Percentiles rank a stretch among this genome's conserved stretches.
Conservation (phyloP, 2,888 invertebrate genomes). For the Cylloceria caligata region DNA sequence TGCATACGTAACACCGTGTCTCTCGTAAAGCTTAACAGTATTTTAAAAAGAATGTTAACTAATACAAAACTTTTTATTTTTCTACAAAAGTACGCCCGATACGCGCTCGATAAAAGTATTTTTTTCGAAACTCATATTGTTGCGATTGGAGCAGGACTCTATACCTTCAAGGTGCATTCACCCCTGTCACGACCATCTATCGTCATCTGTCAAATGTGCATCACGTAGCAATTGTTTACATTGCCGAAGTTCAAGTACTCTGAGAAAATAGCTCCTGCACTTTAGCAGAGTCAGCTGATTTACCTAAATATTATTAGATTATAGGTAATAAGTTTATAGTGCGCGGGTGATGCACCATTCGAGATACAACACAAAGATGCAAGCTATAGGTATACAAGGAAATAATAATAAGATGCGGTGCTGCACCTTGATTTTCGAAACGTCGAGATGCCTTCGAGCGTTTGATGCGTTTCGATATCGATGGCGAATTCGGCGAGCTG, state of each 20-base stretch:
- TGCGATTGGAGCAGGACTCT: background rate
- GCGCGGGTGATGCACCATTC: background rate
- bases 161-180: constrained; percentile 47
- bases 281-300: background rate
- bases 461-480: constrained; percentile 26
- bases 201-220: constrained; percentile 44
- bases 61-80: background rate
- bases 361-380: constrained; percentile 22
- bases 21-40: background rate
- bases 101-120: background rate
- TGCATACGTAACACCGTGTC: too few relatives aligned
- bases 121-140: constrained; percentile 6
- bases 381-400: constrained; percentile 10
- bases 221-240: background rate
- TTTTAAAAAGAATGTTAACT: background rate
- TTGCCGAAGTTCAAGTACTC: background rate
- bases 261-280: background rate
- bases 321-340: background rate
- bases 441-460: constrained; percentile 36
- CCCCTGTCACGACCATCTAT: constrained; percentile 51
- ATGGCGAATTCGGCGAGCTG: constrained; percentile 55
- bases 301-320: background rate
- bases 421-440: constrained; percentile 36
- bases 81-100: background rate
- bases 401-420: constrained; percentile 38